Conservation (phyloP, 2,888 invertebrate genomes). For the Dasysyrphus albostriatus region DNA sequence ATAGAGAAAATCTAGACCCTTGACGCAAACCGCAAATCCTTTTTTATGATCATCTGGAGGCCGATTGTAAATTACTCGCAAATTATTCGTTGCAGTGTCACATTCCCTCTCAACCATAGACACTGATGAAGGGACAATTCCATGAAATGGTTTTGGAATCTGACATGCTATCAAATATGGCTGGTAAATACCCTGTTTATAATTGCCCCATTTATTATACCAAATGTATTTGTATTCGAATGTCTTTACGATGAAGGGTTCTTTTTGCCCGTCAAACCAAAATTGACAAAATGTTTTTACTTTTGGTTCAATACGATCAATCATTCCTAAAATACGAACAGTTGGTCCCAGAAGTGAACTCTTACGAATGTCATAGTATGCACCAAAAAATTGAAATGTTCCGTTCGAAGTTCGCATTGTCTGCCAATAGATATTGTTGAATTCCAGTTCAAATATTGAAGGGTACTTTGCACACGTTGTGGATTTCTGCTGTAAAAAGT, state of each 20-base stretch:
- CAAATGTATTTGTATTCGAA: conserved; percentile 97
- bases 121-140: conserved; percentile 91
- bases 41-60: conserved; percentile 87
- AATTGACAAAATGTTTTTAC: conserved; percentile 93
- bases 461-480: conserved; percentile 93
- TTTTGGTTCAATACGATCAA: conserved; percentile 94
- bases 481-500: conserved; percentile 86
- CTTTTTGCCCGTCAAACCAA: conserved; percentile 94
- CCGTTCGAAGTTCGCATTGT: conserved; percentile 92
- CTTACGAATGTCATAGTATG: conserved; percentile 93
- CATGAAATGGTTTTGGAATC: conserved; percentile 90
- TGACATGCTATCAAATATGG: conserved; percentile 96
- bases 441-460: conserved; percentile 94
- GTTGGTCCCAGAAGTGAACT: conserved; percentile 92
- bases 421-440: conserved; percentile 97
- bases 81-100: conserved; percentile 93
- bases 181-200: conserved; percentile 95
- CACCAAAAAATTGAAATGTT: conserved; percentile 95
- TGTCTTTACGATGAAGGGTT: conserved; percentile 91
- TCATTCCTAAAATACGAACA: conserved; percentile 93
- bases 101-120: conserved; percentile 94
- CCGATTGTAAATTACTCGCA: conserved; percentile 92
- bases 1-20: conserved; percentile 96
- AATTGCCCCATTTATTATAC: conserved; percentile 97
- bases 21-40: conserved; percentile 96